A percentile compares a stretch with the other conserved stretches of the same genome.
Conservation (phyloP, 2,888 invertebrate genomes). For the Tetranychus piercei region DNA sequence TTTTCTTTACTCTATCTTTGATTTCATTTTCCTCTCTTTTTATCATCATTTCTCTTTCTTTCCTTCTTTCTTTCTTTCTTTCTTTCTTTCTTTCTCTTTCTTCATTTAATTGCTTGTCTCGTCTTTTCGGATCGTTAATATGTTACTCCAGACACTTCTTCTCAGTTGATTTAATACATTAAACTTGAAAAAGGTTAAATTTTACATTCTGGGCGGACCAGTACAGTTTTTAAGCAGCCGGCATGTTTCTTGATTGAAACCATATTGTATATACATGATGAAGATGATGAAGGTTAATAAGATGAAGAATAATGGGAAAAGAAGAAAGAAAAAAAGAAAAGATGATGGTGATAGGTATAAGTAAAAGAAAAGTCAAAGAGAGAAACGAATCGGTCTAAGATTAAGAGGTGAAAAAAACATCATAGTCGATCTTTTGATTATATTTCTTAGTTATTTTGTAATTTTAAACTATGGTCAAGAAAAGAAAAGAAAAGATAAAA, state of each 20-base stretch:
- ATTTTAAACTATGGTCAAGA: background rate
- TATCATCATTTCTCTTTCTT: background rate
- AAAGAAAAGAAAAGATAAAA: background rate
- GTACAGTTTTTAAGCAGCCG: background rate
- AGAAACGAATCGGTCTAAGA: background rate
- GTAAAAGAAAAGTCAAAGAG: background rate
- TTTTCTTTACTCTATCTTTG: background rate
- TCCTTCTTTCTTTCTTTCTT: too few relatives aligned
- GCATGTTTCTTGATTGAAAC: background rate
- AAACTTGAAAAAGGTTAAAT: constrained; percentile 1
- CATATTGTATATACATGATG: background rate
- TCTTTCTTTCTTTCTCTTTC: background rate
- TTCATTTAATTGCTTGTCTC: background rate
- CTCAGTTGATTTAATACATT: background rate
- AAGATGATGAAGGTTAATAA: background rate
- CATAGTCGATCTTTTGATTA: too few relatives aligned
- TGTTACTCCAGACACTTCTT: background rate
- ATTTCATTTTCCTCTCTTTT: background rate
- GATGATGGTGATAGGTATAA: background rate
- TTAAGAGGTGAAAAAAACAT: background rate
- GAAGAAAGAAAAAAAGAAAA: background rate
- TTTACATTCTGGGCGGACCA: background rate
- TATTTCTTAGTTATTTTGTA: too few relatives aligned
- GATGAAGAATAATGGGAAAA: background rate
- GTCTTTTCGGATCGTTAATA: background rate